Percentiles rank a stretch among this genome's conserved stretches.
Evolutionary conservation across 2,113 vertebrate genomes (phyloP).

Genomic region (Cebidichthys violaceus): DNA sequence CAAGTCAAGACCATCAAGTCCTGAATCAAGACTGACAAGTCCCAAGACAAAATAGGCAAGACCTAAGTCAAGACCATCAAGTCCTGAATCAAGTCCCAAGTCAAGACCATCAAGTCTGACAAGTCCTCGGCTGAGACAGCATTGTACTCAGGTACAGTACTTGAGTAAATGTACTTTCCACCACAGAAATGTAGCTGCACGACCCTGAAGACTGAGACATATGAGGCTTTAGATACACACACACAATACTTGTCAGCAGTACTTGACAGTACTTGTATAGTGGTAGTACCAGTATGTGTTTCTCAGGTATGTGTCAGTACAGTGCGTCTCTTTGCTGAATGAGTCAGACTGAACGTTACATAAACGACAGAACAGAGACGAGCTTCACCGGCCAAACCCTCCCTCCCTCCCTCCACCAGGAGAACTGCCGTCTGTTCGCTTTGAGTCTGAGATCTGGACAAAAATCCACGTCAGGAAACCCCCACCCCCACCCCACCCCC

Average conservation of each 20-base stretch:
- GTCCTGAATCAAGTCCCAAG: too few relatives aligned
- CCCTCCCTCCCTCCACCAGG: constrained; percentile 1
- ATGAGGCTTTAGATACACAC: background rate
- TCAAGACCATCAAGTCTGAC: too few relatives aligned
- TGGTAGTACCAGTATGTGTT: background rate
- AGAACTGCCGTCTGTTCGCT: constrained; percentile 61
- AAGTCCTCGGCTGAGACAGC: too few relatives aligned
- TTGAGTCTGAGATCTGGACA: constrained; percentile 38
- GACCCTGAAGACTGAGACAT: background rate
- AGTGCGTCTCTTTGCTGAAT: constrained; percentile 27
- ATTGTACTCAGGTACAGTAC: too few relatives aligned
- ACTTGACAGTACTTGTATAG: background rate
- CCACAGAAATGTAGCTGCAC: background rate
- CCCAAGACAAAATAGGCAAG: too few relatives aligned
- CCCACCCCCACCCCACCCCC: background rate
- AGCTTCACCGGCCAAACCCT: constrained; percentile 17
- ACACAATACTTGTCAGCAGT: background rate
- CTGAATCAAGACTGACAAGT: too few relatives aligned
- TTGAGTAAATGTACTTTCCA: too few relatives aligned
- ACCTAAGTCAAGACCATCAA: too few relatives aligned
- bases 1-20: too few relatives aligned
- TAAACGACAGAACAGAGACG: constrained; percentile 42
- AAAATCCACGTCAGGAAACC: constrained; percentile 51
- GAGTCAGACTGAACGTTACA: constrained; percentile 49
- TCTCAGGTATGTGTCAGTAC: too few relatives aligned